Evolutionary conservation across 2,797 vertebrate genomes (phyloP).

Genomic region (Aldrovandia affinis): DNA sequence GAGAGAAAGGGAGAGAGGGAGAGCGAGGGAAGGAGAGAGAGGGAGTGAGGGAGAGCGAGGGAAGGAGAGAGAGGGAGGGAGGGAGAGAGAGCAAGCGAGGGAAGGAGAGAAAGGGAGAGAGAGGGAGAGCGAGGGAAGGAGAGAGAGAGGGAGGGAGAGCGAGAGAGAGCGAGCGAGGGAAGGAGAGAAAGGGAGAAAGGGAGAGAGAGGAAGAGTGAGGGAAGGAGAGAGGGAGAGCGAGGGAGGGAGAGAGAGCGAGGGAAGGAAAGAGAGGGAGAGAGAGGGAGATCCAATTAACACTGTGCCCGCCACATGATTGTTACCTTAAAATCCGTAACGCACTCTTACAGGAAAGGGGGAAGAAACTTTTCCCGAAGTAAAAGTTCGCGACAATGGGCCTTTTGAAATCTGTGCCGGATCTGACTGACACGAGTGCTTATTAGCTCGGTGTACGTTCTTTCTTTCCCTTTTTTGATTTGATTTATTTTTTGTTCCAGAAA

Average conservation of each 20-base stretch:
- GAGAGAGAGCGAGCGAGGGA: too few species aligned
- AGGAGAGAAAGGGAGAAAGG: too few species aligned
- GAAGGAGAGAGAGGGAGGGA: not conserved
- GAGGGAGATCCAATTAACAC: slow-evolving; percentile 15
- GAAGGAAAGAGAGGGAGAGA: too few species aligned
- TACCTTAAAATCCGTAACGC: not conserved
- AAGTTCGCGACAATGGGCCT: not conserved
- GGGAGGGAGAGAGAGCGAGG: not conserved
- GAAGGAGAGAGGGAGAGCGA: not conserved
- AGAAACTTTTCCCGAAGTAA: not conserved
- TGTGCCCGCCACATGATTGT: slow-evolving; percentile 6
- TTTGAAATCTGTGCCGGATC: not conserved
- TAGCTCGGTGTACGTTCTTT: not conserved
- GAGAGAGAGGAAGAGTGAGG: not conserved
- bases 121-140: not conserved
- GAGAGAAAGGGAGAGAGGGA: not conserved
- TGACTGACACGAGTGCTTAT: slow-evolving; percentile 22
- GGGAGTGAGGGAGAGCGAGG: not conserved
- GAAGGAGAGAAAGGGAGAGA: too few species aligned
- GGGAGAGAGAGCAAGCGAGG: not conserved
- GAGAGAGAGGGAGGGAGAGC: not conserved
- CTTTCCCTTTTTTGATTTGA: not conserved
- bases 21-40: not conserved
- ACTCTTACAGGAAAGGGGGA: not conserved
- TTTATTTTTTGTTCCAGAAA: not conserved